Evolutionary conservation across 1,140 invertebrate species (phyloP).

Genomic region (Dufourea novaeangliae): DNA sequence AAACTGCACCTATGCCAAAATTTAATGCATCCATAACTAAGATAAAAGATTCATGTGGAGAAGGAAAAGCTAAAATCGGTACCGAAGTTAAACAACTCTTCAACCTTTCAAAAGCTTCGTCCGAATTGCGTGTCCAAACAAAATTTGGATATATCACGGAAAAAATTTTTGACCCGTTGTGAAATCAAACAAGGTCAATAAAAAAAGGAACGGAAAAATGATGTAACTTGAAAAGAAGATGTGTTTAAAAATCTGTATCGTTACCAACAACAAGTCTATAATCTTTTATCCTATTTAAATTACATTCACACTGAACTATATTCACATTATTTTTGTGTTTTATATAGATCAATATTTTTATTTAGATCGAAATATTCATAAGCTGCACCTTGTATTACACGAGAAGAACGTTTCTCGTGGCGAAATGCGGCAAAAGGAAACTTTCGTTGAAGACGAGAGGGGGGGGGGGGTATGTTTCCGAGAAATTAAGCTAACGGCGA

Average conservation of each 20-base stretch:
- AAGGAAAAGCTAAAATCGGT: too few species aligned
- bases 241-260: too few species aligned
- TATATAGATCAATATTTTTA: constrained; percentile 14
- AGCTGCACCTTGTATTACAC: not conserved
- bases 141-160: too few species aligned
- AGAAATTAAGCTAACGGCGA: constrained; percentile 19
- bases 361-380: constrained; percentile 32
- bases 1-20: too few species aligned
- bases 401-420: not conserved
- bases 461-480: not conserved
- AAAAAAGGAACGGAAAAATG: not conserved
- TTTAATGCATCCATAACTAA: too few species aligned
- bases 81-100: too few species aligned
- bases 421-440: not conserved
- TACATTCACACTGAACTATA: not conserved
- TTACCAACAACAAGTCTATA: not conserved
- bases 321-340: constrained; percentile 8
- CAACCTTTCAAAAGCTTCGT: too few species aligned
- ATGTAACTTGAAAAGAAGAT: not conserved
- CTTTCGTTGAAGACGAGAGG: not conserved
- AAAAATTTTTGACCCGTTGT: too few species aligned
- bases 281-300: constrained; percentile 5
- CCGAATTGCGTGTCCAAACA: too few species aligned
- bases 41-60: too few species aligned
- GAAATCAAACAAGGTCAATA: too few species aligned